These are phyloP conservation scores for Thripadectes ignobilis DNA, from an alignment of 2,797 vertebrate genomes.

Conservation along the genomic window DNA sequence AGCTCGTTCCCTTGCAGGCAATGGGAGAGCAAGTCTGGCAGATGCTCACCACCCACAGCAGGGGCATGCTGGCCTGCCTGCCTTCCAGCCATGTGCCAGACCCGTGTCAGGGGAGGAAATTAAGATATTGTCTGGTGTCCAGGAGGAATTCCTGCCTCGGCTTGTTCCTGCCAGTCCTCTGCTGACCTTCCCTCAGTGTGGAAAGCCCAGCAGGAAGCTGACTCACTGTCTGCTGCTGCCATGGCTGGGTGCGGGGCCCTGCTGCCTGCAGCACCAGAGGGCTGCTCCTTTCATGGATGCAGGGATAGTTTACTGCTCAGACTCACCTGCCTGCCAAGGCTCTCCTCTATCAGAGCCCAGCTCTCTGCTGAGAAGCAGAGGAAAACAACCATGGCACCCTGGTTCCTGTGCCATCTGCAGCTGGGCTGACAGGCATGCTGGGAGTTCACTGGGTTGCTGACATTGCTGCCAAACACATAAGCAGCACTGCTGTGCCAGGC, in stretches of 20 bases:
- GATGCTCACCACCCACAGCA: rapidly evolving
- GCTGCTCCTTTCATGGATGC: neutral
- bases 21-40: neutral
- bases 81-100: constrained; percentile 22
- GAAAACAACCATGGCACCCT: neutral
- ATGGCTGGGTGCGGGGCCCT: neutral
- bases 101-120: constrained; percentile 53
- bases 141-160: constrained; percentile 45
- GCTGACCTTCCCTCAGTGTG: neutral
- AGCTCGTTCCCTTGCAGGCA: rapidly evolving
- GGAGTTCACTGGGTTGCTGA: rapidly evolving
- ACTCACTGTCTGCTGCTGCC: constrained; percentile 41
- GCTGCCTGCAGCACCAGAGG: neutral
- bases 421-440: neutral
- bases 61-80: neutral
- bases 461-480: rapidly evolving
- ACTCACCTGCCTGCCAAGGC: neutral
- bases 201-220: constrained; percentile 59
- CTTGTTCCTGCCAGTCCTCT: constrained; percentile 42
- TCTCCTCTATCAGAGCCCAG: neutral
- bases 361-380: neutral
- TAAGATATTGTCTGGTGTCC: constrained; percentile 41
- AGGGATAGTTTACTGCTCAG: neutral
- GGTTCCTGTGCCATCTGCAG: neutral
- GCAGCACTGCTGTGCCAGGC: neutral